A percentile compares a stretch with the other conserved stretches of the same genome.
These are phyloP conservation scores for Agelastica alni DNA, from an alignment of 2,888 invertebrate species.

Conservation along the genomic window DNA sequence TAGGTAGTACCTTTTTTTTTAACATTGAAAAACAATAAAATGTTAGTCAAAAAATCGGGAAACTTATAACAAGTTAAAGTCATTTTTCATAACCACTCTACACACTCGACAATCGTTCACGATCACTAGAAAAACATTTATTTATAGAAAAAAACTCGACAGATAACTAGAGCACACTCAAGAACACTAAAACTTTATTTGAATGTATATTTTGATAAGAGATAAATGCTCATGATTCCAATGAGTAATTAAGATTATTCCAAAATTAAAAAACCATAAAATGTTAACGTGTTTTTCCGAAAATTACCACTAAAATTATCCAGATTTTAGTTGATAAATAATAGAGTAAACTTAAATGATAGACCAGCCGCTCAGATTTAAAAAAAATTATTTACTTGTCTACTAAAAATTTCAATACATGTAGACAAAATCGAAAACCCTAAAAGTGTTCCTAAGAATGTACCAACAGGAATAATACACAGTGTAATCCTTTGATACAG, in stretches of 20 bases:
- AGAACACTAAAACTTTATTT: slow-evolving; percentile 1
- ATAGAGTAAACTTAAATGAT: too few species aligned
- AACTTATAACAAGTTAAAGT: slow-evolving; percentile 2
- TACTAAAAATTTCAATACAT: too few species aligned
- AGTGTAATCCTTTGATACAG: too few species aligned
- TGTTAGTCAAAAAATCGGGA: slow-evolving; percentile 14
- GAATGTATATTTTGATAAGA: slow-evolving; percentile 1
- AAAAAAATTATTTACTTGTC: too few species aligned
- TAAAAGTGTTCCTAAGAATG: too few species aligned
- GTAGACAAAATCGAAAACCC: too few species aligned
- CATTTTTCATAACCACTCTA: background rate
- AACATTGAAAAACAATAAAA: slow-evolving; percentile 16
- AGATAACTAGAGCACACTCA: background rate
- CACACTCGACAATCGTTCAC: background rate
- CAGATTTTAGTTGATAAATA: too few species aligned
- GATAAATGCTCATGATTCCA: slow-evolving; percentile 2
- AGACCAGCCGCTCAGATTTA: too few species aligned
- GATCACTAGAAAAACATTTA: background rate
- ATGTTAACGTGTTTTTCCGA: too few species aligned
- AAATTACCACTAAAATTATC: too few species aligned
- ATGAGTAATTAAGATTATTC: background rate
- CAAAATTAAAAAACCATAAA: background rate
- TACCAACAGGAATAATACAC: too few species aligned
- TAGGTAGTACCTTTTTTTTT: slow-evolving; percentile 19
- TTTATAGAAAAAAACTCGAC: background rate